Percentiles rank a stretch among this genome's conserved stretches.
Evolutionary conservation across 2,888 invertebrate genomes (phyloP).

Genomic region (Drosophila yooni): DNA sequence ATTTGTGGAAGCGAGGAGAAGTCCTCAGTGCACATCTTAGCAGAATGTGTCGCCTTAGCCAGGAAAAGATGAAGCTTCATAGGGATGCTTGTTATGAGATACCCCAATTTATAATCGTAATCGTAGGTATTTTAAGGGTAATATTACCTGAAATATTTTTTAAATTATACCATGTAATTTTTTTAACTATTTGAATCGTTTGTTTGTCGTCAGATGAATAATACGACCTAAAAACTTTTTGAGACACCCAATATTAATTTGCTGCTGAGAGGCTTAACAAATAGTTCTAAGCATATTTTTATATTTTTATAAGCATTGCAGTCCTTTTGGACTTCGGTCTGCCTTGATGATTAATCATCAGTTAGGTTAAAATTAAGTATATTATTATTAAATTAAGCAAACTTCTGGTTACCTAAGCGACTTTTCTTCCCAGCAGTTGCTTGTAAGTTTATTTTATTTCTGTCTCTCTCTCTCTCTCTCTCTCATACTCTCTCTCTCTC

Average conservation of each 20-base stretch:
- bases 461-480: not conserved
- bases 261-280: not conserved
- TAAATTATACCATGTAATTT: not conserved
- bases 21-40: no score
- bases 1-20: no score
- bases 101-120: no score
- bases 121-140: not conserved
- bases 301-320: not conserved
- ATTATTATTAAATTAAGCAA: not conserved
- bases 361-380: not conserved
- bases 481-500: not conserved
- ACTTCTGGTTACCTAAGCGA: not conserved
- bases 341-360: not conserved
- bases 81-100: no score
- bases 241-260: not conserved
- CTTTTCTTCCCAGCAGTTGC: not conserved
- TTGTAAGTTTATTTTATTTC: constrained; percentile 15
- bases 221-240: not conserved
- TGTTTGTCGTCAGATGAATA: not conserved
- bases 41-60: no score
- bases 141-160: not conserved
- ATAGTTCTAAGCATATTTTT: not conserved
- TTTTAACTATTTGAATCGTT: not conserved
- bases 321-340: not conserved
- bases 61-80: no score